Evolutionary conservation across 2,797 vertebrate species (phyloP).

Genomic region (Eleutherodactylus coqui): DNA sequence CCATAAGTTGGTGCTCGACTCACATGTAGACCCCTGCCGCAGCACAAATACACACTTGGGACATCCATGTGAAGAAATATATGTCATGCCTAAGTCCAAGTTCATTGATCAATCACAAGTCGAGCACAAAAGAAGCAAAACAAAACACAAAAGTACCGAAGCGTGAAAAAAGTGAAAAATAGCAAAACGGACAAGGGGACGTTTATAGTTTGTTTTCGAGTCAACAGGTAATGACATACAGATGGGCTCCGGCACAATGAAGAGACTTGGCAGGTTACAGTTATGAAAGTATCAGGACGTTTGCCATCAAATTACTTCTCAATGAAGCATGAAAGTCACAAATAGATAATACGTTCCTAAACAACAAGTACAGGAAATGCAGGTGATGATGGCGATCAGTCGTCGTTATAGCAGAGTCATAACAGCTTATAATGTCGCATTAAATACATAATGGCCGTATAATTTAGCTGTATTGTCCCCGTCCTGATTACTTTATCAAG

Average conservation of each 20-base stretch:
- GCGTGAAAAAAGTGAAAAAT: background rate
- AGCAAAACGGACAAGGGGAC: slow-evolving; percentile 29
- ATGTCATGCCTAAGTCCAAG: background rate
- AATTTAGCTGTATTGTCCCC: background rate
- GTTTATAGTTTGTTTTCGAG: slow-evolving; percentile 46
- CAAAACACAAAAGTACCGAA: background rate
- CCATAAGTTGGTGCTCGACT: background rate
- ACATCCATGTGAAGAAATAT: background rate
- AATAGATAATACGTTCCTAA: slow-evolving; percentile 44
- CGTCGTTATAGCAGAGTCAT: background rate
- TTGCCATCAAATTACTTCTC: slow-evolving; percentile 55
- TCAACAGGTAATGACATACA: slow-evolving; percentile 59
- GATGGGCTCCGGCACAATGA: slow-evolving; percentile 48
- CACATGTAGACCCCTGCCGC: background rate
- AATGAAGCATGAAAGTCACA: slow-evolving; percentile 62
- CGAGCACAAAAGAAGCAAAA: background rate
- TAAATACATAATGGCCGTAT: background rate
- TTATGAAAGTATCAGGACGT: slow-evolving; percentile 56
- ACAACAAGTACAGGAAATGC: slow-evolving; percentile 14
- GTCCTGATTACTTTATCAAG: background rate
- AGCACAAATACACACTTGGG: background rate
- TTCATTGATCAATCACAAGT: background rate
- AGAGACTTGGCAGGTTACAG: slow-evolving; percentile 55
- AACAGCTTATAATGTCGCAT: background rate
- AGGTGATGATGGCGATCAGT: background rate